Percentiles rank a stretch among this genome's conserved stretches.
These are phyloP conservation scores for Altica lythri DNA, from an alignment of 2,888 invertebrate species.

Conservation along the genomic window DNA sequence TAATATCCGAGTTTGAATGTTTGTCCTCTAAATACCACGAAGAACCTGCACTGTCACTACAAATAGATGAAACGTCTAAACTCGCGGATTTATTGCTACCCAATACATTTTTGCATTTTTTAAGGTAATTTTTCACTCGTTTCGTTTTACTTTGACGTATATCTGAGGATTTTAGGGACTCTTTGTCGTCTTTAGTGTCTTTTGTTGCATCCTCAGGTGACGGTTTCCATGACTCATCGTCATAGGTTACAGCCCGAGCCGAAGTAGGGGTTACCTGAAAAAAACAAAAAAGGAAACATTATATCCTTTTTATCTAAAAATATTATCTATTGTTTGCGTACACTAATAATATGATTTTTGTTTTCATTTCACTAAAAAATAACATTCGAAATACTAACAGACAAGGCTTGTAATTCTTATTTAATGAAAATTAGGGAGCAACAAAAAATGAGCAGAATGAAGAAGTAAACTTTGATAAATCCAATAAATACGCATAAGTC, in stretches of 20 bases:
- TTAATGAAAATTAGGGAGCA: too few relatives aligned
- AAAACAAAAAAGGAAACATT: background rate
- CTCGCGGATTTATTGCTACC: conserved; percentile 41
- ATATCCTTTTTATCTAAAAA: too few relatives aligned
- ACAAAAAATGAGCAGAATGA: too few relatives aligned
- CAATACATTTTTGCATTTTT: conserved; percentile 60
- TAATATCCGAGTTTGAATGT: conserved; percentile 35
- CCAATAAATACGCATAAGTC: too few relatives aligned
- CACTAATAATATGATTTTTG: too few relatives aligned
- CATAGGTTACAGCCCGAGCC: conserved; percentile 52
- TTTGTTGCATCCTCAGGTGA: conserved; percentile 45
- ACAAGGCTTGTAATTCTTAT: too few relatives aligned
- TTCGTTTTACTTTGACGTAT: conserved; percentile 61
- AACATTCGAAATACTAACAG: too few relatives aligned
- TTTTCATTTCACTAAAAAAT: too few relatives aligned
- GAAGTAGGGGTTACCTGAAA: conserved; percentile 56
- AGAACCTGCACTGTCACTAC: conserved; percentile 35
- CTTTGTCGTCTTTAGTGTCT: conserved; percentile 40
- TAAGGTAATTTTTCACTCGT: conserved; percentile 61
- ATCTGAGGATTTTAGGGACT: conserved; percentile 53
- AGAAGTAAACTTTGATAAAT: too few relatives aligned
- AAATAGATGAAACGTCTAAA: conserved; percentile 35
- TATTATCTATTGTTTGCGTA: too few relatives aligned
- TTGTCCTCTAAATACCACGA: conserved; percentile 50
- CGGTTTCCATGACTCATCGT: conserved; percentile 56